phyloP scores from a whole-genome alignment of 64 coral and sea anemone genomes.

The Astreopora myriophthalma region DNA sequence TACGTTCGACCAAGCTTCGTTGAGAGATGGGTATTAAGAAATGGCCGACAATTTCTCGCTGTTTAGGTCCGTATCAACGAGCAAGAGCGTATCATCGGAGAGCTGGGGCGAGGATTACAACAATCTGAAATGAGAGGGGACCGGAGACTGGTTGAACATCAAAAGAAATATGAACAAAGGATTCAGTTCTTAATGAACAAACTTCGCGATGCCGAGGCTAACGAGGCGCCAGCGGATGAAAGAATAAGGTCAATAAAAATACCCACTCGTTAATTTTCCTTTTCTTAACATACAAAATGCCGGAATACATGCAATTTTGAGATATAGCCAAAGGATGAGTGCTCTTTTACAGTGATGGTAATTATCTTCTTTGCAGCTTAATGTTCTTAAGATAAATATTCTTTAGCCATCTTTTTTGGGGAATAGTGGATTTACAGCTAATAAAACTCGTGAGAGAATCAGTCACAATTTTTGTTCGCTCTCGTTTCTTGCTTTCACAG shows the following conservation, averaged over 20 bases:
- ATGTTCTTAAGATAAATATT: too few relatives aligned
- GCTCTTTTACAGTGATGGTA: neutral
- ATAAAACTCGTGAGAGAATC: neutral
- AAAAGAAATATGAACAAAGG: conserved; percentile 90
- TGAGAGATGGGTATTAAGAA: neutral
- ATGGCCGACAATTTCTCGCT: neutral
- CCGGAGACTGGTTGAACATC: conserved; percentile 75
- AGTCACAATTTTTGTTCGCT: neutral
- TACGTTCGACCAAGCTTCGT: too few relatives aligned
- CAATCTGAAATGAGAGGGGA: conserved; percentile 84
- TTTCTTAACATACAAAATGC: too few relatives aligned
- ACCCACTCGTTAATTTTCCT: too few relatives aligned
- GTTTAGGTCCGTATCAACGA: conserved; percentile 73
- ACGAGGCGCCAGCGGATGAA: conserved; percentile 9
- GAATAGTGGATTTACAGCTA: neutral
- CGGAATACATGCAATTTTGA: too few relatives aligned
- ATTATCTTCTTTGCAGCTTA: too few relatives aligned
- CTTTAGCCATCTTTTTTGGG: neutral
- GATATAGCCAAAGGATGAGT: neutral
- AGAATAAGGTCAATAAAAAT: conserved; percentile 29
- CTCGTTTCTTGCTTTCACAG: conserved; percentile 8
- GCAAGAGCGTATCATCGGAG: conserved; percentile 93
- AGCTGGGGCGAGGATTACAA: conserved; percentile 85
- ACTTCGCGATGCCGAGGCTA: conserved; percentile 70
- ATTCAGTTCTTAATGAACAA: conserved; percentile 96